Conservation (phyloP, 2,113 vertebrate species). For the Sturnira hondurensis region DNA sequence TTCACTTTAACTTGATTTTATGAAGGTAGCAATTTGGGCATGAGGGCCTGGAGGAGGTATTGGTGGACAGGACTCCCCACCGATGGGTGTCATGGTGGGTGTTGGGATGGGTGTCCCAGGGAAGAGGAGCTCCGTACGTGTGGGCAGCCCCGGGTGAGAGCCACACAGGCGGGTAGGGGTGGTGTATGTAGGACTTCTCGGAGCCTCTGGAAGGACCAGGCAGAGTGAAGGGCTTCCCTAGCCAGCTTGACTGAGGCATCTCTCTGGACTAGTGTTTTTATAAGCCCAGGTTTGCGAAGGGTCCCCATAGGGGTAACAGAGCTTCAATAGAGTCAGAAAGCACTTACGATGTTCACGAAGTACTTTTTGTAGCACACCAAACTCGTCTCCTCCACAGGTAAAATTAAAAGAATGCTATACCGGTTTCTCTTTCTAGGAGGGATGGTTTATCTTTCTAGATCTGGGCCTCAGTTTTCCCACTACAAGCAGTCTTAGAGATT, state of each 20-base stretch:
- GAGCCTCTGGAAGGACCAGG: neutral
- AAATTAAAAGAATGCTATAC: neutral
- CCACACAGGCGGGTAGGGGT: neutral
- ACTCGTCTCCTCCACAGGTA: neutral
- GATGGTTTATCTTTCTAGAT: neutral
- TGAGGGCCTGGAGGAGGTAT: neutral
- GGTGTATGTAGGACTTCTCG: fast-evolving
- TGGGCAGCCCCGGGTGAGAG: neutral
- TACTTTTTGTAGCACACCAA: neutral
- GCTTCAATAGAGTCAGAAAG: neutral
- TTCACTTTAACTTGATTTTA: neutral
- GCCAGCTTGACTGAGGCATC: neutral
- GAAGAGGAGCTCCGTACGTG: fast-evolving
- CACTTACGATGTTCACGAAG: neutral
- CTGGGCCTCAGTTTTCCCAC: neutral
- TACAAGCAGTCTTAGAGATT: neutral
- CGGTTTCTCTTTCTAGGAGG: neutral
- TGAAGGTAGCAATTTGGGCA: neutral
- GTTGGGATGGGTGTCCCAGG: neutral
- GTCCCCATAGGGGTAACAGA: neutral
- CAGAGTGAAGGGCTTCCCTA: neutral
- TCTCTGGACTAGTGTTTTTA: neutral
- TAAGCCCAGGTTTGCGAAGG: neutral
- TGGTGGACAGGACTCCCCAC: neutral
- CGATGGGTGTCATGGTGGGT: neutral